These are phyloP conservation scores for Psittacula derbiana DNA, from an alignment of 2,797 vertebrate genomes.

Conservation along the genomic window DNA sequence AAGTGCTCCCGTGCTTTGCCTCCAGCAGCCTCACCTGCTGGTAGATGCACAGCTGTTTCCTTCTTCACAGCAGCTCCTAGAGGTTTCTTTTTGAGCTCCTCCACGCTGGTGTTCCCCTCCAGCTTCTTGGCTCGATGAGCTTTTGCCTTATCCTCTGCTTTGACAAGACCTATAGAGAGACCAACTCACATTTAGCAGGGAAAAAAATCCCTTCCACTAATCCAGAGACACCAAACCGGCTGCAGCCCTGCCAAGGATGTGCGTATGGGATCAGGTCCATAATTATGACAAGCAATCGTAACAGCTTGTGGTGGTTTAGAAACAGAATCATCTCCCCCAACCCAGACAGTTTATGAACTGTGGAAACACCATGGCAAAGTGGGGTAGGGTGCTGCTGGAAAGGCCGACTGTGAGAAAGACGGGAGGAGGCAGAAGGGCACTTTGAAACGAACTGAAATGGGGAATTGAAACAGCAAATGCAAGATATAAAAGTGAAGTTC, in stretches of 20 bases:
- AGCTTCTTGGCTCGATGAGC: constrained; percentile 84
- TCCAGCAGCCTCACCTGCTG: constrained; percentile 62
- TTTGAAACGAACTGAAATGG: not conserved
- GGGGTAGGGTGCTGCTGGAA: not conserved
- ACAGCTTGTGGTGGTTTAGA: not conserved
- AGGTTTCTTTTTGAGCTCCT: constrained; percentile 85
- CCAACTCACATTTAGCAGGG: not conserved
- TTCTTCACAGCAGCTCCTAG: constrained; percentile 75
- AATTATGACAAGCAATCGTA: not conserved
- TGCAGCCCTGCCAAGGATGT: not conserved
- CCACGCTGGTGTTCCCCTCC: constrained; percentile 75
- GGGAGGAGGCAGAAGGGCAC: not conserved
- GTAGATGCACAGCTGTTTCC: constrained; percentile 64
- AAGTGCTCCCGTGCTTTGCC: not conserved
- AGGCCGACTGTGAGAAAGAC: not conserved
- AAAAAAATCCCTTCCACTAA: not conserved
- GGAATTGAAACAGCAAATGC: not conserved
- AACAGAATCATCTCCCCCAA: not conserved
- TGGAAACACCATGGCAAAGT: not conserved
- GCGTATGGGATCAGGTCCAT: not conserved
- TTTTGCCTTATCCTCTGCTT: constrained; percentile 94
- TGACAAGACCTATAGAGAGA: constrained; percentile 84
- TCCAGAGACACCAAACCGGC: not conserved
- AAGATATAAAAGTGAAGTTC: not conserved
- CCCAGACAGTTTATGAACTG: not conserved